A percentile compares a stretch with the other conserved stretches of the same genome.
Conservation (phyloP, 2,797 vertebrate genomes). For the Oreortyx pictus region DNA sequence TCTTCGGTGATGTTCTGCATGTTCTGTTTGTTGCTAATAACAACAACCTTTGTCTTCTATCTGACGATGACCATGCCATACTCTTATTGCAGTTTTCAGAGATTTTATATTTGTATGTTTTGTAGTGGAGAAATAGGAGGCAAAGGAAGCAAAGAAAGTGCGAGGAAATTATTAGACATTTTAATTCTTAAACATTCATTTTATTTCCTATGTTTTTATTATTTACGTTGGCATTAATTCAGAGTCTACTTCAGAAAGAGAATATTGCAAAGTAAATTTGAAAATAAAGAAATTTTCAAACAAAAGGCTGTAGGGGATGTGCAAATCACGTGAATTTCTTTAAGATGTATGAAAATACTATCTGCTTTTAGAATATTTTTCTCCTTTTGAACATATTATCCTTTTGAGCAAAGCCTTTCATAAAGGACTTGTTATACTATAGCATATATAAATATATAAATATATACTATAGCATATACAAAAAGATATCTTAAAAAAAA, state of each 20-base stretch:
- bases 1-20: not conserved
- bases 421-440: constrained; percentile 12
- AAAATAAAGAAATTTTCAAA: constrained; percentile 14
- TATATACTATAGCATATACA: no score
- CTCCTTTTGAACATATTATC: not conserved
- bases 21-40: not conserved
- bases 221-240: constrained; percentile 8
- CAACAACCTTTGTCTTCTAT: not conserved
- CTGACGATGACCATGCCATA: not conserved
- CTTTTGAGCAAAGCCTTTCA: constrained; percentile 36
- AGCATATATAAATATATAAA: not conserved
- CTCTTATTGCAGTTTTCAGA: not conserved
- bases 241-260: not conserved
- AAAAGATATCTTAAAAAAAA: no score
- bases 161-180: not conserved
- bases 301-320: not conserved
- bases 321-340: constrained; percentile 28
- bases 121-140: not conserved
- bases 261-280: constrained; percentile 19
- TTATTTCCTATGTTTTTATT: not conserved
- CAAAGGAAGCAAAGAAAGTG: not conserved
- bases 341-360: constrained; percentile 35
- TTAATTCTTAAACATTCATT: not conserved
- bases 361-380: constrained; percentile 46
- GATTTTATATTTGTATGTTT: not conserved